phyloP scores from a whole-genome alignment of 2,797 vertebrate species.

The Gymnopithys bicolor region DNA sequence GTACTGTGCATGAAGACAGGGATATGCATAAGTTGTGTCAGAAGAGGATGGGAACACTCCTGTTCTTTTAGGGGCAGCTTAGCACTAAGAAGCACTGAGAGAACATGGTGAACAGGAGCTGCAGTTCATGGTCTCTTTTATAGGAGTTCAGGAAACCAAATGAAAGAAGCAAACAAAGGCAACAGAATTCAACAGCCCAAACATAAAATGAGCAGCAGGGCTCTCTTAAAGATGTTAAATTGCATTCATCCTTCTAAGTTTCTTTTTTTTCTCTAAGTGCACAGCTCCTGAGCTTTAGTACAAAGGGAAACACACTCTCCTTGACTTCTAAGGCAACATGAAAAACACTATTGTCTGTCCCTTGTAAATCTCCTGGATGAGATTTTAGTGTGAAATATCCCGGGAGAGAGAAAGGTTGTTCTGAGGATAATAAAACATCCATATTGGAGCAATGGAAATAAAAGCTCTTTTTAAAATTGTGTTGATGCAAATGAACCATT shows the following conservation, averaged over 20 bases:
- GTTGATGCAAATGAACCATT: not conserved
- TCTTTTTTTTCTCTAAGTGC: not conserved
- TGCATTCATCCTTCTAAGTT: constrained; percentile 18
- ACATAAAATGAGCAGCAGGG: constrained; percentile 17
- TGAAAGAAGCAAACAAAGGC: not conserved
- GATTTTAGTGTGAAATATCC: constrained; percentile 57
- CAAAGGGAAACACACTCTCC: constrained; percentile 31
- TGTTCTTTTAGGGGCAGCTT: not conserved
- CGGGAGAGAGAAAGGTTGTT: constrained; percentile 25
- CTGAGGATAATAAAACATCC: constrained; percentile 34
- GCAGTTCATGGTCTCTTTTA: not conserved
- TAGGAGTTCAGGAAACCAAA: not conserved
- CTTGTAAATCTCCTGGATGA: constrained; percentile 55
- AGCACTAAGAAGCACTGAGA: not conserved
- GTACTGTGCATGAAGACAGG: not conserved
- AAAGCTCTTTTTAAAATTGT: constrained; percentile 21
- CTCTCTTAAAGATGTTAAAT: constrained; percentile 6
- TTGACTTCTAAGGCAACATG: constrained; percentile 40
- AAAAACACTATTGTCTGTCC: constrained; percentile 45
- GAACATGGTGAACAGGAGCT: not conserved
- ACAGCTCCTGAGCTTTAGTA: constrained; percentile 4
- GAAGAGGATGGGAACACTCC: not conserved
- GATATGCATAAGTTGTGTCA: not conserved
- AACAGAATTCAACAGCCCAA: constrained; percentile 7
- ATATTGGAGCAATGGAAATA: not conserved